A percentile compares a stretch with the other conserved stretches of the same genome.
phyloP scores from a whole-genome alignment of 2,797 vertebrate genomes.

The Phoebastria nigripes region DNA sequence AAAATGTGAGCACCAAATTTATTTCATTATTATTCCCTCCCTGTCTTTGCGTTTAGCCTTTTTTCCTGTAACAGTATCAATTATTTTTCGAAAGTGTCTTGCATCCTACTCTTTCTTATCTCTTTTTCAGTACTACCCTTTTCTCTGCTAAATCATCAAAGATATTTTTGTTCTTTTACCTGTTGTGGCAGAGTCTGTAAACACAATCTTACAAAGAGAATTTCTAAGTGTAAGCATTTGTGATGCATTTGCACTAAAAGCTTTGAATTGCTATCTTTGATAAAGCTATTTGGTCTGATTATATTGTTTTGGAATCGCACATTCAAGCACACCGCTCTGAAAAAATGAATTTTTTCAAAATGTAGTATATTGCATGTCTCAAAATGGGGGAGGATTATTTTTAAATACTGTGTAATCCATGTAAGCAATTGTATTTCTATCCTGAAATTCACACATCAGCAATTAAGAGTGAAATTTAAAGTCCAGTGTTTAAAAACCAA shows the following conservation, averaged over 20 bases:
- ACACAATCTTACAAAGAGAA: conserved; percentile 46
- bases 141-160: conserved; percentile 53
- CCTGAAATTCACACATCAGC: not conserved
- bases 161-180: conserved; percentile 49
- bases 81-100: conserved; percentile 39
- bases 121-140: conserved; percentile 18
- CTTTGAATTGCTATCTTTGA: conserved; percentile 66
- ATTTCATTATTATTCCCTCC: not conserved
- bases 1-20: not conserved
- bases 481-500: not conserved
- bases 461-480: not conserved
- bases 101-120: conserved; percentile 6
- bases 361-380: not conserved
- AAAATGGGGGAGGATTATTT: not conserved
- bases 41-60: not conserved
- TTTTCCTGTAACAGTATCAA: conserved; percentile 29
- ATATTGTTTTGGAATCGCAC: conserved; percentile 42
- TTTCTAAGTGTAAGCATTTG: conserved; percentile 49
- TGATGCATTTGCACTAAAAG: conserved; percentile 62
- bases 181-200: conserved; percentile 51
- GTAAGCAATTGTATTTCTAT: not conserved
- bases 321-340: not conserved
- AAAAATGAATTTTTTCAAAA: conserved; percentile 18
- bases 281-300: conserved; percentile 60
- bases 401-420: not conserved